Evolutionary conservation across 2,113 vertebrate genomes (phyloP).

Genomic region (Chaetura pelagica): DNA sequence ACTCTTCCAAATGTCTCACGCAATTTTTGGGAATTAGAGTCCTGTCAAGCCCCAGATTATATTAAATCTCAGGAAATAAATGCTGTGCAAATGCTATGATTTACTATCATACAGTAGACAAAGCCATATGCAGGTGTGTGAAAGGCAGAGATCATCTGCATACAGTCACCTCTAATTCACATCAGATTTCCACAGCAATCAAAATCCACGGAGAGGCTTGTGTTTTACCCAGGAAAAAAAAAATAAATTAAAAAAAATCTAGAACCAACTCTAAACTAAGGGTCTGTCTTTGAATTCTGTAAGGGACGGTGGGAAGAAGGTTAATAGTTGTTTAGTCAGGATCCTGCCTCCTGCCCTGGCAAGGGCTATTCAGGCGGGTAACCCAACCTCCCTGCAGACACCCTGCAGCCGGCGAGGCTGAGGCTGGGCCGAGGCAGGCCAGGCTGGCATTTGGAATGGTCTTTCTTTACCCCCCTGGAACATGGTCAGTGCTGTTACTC

Average conservation of each 20-base stretch:
- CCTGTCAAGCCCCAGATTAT: background rate
- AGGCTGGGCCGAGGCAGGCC: conserved; percentile 24
- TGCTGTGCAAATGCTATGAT: background rate
- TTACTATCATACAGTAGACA: background rate
- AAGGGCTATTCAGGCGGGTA: background rate
- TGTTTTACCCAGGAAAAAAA: background rate
- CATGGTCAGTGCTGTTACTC: conserved; percentile 19
- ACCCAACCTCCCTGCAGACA: background rate
- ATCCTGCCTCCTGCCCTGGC: background rate
- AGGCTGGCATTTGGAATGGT: conserved; percentile 24
- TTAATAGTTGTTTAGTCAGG: background rate
- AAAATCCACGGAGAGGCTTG: background rate
- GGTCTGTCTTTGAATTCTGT: background rate
- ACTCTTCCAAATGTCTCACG: background rate
- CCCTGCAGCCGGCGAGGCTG: background rate
- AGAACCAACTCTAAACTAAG: background rate
- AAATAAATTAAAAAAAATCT: background rate
- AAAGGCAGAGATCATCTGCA: background rate
- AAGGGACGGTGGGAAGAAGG: background rate
- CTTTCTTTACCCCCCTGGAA: conserved; percentile 54
- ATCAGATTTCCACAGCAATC: background rate
- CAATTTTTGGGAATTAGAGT: background rate
- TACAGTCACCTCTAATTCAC: background rate
- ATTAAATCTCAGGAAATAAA: background rate
- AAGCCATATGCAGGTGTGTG: background rate